Conservation (phyloP, 1,140 invertebrate genomes). For the Homarus americanus region DNA sequence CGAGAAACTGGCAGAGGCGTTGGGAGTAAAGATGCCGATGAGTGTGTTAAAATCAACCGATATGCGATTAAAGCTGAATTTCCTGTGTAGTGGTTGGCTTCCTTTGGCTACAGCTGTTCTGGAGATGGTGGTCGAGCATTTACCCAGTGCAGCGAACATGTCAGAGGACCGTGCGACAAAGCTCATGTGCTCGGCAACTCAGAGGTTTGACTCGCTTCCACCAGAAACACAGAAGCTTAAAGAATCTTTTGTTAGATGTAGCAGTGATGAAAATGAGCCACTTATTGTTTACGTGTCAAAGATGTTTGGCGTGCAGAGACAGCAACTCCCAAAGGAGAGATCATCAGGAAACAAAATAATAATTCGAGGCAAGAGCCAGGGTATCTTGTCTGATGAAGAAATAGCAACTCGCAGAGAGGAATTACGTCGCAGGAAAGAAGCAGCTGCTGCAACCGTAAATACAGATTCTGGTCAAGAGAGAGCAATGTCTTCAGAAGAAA, state of each 20-base stretch:
- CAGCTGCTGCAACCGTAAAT: conserved; percentile 76
- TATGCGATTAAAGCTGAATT: conserved; percentile 86
- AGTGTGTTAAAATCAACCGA: conserved; percentile 90
- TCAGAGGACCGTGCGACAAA: conserved; percentile 87
- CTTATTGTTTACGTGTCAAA: conserved; percentile 96
- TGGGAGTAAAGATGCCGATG: conserved; percentile 87
- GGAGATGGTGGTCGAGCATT: conserved; percentile 87
- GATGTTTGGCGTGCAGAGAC: conserved; percentile 78
- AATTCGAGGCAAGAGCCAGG: conserved; percentile 75
- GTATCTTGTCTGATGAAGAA: conserved; percentile 87
- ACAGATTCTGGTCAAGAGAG: background rate
- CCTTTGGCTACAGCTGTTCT: conserved; percentile 90
- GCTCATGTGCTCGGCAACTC: conserved; percentile 85
- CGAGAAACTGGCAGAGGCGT: conserved; percentile 88
- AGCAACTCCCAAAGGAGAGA: conserved; percentile 86
- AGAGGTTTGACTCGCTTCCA: conserved; percentile 85
- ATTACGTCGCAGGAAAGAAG: conserved; percentile 83
- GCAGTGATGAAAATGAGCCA: conserved; percentile 83
- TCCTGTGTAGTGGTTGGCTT: conserved; percentile 92
- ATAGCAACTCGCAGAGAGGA: conserved; percentile 85
- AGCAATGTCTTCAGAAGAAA: conserved; percentile 39
- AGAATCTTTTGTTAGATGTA: conserved; percentile 86
- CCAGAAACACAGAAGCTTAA: conserved; percentile 86
- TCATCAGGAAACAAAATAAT: conserved; percentile 76
- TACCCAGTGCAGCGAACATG: conserved; percentile 90